Percentiles rank a stretch among this genome's conserved stretches.
These are phyloP conservation scores for Micronycteris hirsuta DNA, from an alignment of 2,113 vertebrate genomes.

Conservation along the genomic window DNA sequence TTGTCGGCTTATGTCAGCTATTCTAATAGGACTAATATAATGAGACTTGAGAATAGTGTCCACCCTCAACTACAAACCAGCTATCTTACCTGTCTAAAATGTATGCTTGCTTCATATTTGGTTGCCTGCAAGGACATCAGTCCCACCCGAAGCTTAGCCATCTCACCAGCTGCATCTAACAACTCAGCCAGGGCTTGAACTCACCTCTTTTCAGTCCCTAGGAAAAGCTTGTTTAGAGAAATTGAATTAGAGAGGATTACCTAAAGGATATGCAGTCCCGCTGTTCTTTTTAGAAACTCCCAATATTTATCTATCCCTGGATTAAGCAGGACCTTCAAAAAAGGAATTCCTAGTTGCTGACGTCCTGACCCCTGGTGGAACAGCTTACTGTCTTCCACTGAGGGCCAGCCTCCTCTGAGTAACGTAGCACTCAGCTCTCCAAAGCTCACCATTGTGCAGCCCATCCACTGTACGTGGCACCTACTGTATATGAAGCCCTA, in stretches of 20 bases:
- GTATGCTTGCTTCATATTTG: neutral
- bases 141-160: neutral
- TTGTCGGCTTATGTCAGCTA: neutral
- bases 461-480: neutral
- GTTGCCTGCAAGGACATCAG: neutral
- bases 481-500: neutral
- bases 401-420: neutral
- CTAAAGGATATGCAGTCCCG: neutral
- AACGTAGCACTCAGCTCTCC: neutral
- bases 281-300: conserved; percentile 4
- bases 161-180: neutral
- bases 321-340: neutral
- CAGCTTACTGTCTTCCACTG: neutral
- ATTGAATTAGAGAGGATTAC: conserved; percentile 25
- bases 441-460: neutral
- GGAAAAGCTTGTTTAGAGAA: conserved; percentile 34
- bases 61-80: neutral
- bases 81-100: neutral
- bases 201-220: neutral
- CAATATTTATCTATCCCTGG: neutral
- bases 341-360: neutral
- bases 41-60: neutral
- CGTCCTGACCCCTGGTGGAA: neutral
- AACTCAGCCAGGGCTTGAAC: neutral
- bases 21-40: neutral